Conservation (phyloP, 2,113 vertebrate species). For the Lates calcarifer region DNA sequence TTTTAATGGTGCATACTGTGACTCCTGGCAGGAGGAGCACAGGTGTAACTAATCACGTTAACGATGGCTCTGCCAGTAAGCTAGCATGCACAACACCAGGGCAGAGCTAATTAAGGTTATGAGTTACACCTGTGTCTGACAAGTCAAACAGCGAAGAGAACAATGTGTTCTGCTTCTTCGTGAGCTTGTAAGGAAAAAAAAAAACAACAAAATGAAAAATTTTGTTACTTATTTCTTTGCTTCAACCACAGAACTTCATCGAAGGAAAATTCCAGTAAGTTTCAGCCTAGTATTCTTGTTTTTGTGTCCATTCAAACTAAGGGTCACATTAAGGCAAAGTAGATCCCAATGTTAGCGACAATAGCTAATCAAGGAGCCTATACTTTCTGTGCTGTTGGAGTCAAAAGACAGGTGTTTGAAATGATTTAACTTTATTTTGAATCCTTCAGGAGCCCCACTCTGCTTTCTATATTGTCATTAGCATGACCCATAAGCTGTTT, state of each 20-base stretch:
- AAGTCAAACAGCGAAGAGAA: not conserved
- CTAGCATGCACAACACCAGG: not conserved
- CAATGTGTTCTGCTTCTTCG: not conserved
- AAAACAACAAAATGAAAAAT: not conserved
- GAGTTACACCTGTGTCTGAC: slow-evolving; percentile 34
- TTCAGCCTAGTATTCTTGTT: not conserved
- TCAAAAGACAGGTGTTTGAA: not conserved
- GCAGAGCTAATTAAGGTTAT: not conserved
- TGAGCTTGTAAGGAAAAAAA: not conserved
- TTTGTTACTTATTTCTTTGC: not conserved
- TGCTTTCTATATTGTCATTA: not conserved
- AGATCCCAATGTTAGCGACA: not conserved
- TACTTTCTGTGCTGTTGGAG: not conserved
- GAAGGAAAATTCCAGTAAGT: not conserved
- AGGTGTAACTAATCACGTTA: slow-evolving; percentile 29
- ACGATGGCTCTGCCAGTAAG: not conserved
- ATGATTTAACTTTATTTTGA: not conserved
- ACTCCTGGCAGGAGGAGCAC: slow-evolving; percentile 5
- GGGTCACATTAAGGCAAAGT: not conserved
- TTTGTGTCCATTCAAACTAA: not conserved
- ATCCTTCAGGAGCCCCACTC: not conserved
- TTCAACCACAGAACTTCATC: not conserved
- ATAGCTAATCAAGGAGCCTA: not conserved
- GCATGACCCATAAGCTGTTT: not conserved
- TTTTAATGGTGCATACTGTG: not conserved